phyloP scores from a whole-genome alignment of 1,140 invertebrate genomes.

The Plectrocnemia conspersa region DNA sequence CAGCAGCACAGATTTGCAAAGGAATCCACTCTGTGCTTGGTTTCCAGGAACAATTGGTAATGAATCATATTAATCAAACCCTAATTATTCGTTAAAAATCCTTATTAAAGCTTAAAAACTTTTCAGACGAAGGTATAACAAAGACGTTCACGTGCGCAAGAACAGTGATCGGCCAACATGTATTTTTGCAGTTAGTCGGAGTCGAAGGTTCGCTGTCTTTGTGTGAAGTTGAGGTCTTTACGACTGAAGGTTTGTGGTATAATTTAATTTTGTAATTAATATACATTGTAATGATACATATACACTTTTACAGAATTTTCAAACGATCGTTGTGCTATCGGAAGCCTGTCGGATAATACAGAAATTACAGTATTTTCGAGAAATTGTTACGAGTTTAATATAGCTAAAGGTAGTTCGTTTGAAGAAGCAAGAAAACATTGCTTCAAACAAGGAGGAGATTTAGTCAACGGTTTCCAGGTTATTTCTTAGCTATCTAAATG shows the following conservation, averaged over 20 bases:
- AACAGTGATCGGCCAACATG: constrained; percentile 76
- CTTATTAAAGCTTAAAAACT: constrained; percentile 5
- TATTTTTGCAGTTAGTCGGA: constrained; percentile 84
- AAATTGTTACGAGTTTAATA: constrained; percentile 85
- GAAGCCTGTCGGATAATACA: constrained; percentile 64
- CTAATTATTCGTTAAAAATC: constrained; percentile 12
- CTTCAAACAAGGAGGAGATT: constrained; percentile 69
- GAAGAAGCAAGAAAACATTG: constrained; percentile 72
- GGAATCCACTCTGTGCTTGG: constrained; percentile 89
- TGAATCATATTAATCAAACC: constrained; percentile 10
- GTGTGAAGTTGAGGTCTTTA: constrained; percentile 89
- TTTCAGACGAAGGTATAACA: constrained; percentile 80
- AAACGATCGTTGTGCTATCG: constrained; percentile 68
- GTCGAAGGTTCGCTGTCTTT: constrained; percentile 84
- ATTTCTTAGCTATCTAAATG: constrained; percentile 5
- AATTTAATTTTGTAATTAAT: constrained; percentile 8
- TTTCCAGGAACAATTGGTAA: constrained; percentile 85
- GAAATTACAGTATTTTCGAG: constrained; percentile 75
- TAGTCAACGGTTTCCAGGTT: constrained; percentile 70
- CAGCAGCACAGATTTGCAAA: constrained; percentile 76
- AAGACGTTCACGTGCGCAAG: constrained; percentile 85
- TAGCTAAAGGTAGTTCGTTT: constrained; percentile 74
- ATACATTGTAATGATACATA: constrained; percentile 4
- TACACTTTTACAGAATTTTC: constrained; percentile 65
- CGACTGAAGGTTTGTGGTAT: constrained; percentile 69